These are phyloP conservation scores for Drosophila maculinotata DNA, from an alignment of 2,888 invertebrate genomes.

Conservation along the genomic window DNA sequence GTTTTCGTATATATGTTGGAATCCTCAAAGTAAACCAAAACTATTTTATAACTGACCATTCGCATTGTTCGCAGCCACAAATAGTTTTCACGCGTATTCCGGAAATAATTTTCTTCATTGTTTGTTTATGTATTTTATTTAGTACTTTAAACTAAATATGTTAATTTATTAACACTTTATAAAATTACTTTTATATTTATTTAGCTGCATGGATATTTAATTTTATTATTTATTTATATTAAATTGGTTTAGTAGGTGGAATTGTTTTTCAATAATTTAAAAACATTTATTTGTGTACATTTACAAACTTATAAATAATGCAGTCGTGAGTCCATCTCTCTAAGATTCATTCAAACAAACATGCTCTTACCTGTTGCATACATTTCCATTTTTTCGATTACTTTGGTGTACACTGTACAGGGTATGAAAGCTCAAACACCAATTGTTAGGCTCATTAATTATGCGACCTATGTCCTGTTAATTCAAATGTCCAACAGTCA, in stretches of 20 bases:
- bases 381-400: neutral
- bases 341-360: too few species aligned
- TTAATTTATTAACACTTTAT: too few species aligned
- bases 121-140: neutral
- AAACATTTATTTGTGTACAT: too few species aligned
- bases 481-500: slow-evolving; percentile 52
- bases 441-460: slow-evolving; percentile 46
- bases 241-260: too few species aligned
- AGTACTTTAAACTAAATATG: too few species aligned
- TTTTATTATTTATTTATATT: too few species aligned
- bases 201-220: too few species aligned
- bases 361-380: neutral
- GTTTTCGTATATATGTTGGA: slow-evolving; percentile 10
- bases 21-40: slow-evolving; percentile 25
- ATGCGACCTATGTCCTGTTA: slow-evolving; percentile 34
- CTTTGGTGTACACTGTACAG: neutral
- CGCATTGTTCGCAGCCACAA: slow-evolving; percentile 18
- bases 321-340: too few species aligned
- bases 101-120: neutral
- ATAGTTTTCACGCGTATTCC: slow-evolving; percentile 1
- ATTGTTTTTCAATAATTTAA: too few species aligned
- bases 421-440: neutral
- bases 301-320: too few species aligned
- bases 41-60: slow-evolving; percentile 22
- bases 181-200: too few species aligned